Percentiles rank a stretch among this genome's conserved stretches.
Conservation (phyloP, 1,140 invertebrate species). For the Drosophila repletoides region DNA sequence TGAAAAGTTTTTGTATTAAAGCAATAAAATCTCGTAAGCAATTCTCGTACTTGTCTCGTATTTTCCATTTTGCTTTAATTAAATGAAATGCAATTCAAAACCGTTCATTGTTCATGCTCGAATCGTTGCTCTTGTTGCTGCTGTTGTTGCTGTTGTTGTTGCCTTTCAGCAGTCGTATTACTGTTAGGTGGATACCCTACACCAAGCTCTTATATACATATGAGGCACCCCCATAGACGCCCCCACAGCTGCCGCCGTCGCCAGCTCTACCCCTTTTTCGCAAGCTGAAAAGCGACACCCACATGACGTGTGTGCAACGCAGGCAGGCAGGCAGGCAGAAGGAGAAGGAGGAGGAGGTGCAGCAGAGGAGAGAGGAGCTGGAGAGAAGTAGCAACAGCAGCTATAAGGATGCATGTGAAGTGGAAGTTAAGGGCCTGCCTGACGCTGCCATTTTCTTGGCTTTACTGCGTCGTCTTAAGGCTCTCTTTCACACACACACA, state of each 20-base stretch:
- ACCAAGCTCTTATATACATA: no score
- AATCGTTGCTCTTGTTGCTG: neutral
- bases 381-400: constrained; percentile 11
- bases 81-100: constrained; percentile 72
- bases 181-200: neutral
- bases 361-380: no score
- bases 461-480: constrained; percentile 22
- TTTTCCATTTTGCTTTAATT: constrained; percentile 55
- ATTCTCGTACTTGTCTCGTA: constrained; percentile 18
- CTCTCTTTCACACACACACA: no score
- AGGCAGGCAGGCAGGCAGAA: constrained; percentile 15
- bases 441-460: constrained; percentile 53
- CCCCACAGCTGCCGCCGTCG: neutral
- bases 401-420: constrained; percentile 62
- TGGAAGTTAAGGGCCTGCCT: constrained; percentile 39
- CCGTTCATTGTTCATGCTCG: constrained; percentile 56
- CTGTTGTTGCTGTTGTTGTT: neutral
- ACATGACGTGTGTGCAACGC: constrained; percentile 24
- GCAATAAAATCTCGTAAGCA: constrained; percentile 1
- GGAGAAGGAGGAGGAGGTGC: no score
- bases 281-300: constrained; percentile 68
- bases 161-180: constrained; percentile 3
- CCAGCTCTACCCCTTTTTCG: constrained; percentile 12
- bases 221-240: no score
- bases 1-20: neutral